phyloP scores from a whole-genome alignment of 2,888 invertebrate species.

The Monochamus alternatus region DNA sequence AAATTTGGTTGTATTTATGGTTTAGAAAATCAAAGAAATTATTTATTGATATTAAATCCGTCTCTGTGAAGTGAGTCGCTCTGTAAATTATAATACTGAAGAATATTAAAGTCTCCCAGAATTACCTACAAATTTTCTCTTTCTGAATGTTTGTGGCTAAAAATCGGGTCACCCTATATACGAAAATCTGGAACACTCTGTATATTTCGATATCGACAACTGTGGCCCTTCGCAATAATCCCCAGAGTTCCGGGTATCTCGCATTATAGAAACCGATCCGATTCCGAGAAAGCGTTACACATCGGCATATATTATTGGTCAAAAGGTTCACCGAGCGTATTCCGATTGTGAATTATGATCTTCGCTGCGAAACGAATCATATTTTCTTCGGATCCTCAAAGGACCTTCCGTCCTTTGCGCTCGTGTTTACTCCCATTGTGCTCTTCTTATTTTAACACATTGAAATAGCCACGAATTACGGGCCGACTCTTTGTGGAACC shows the following conservation, averaged over 20 bases:
- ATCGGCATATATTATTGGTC: constrained; percentile 71
- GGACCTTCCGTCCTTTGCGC: constrained; percentile 58
- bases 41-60: no score
- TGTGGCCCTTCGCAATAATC: constrained; percentile 26
- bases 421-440: constrained; percentile 41
- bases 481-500: constrained; percentile 63
- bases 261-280: constrained; percentile 14
- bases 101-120: no score
- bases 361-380: constrained; percentile 70
- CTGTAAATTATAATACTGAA: no score
- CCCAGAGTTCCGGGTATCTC: constrained; percentile 27
- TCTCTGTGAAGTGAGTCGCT: no score
- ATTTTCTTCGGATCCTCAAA: constrained; percentile 70
- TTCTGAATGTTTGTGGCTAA: no score
- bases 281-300: constrained; percentile 45
- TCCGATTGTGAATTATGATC: constrained; percentile 71
- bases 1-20: no score
- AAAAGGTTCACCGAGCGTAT: constrained; percentile 69
- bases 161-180: no score
- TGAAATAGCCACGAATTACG: constrained; percentile 67
- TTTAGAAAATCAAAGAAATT: no score
- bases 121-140: no score
- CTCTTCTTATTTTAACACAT: constrained; percentile 61
- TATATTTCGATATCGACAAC: constrained; percentile 1
- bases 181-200: no score